Base-by-base conservation (phyloP, 2,888 invertebrate genomes). In the Neelides folsomi region DNA sequence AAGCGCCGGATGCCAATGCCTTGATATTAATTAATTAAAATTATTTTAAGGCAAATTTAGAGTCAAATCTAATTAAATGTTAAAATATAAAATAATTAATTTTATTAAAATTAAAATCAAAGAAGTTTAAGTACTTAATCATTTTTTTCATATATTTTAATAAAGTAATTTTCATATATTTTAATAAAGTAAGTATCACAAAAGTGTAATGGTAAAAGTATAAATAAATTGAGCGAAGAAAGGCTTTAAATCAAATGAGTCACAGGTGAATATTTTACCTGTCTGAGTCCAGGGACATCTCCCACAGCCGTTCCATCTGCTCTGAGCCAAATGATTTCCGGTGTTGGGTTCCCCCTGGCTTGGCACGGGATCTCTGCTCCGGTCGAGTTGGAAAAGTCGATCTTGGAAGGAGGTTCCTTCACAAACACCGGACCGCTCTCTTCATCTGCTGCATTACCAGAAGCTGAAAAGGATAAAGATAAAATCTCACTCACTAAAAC, bases 301-400 rank as follows among this genome's bases (percentile, higher is more conserved):
- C 88, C 88, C 54, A 93, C 86, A 56, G 88, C 86, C 54, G 83
- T 83, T 53, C 92, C 92, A 72, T 92, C 90, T 63, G 83, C 81
- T 66, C 87, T 81, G 49, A 90, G 82, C 93, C 93, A 94, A 68
- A 90, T 87, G 63, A 93, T 86, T 71, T 87, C 86, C 51, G 92
- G 89, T 62, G 84, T 79, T 18, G 93, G 93, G 66, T 84, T 85
- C 62, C 90, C 93, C 67, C 86, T 79, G 12, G 90, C 88, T 63
- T 87, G 83, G 71, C 93, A 94, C 71, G 90, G 89, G 56, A 93
- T 86, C 66, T 86, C 83, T 56, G 89, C 86, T 66, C 92, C 92
- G 53, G 88, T 88, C 63, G 89, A 89, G 72, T 93, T 93, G 63
- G 89, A 89, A 73, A 93, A 92, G 73, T 89, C 90, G 63, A 93